A percentile compares a stretch with the other conserved stretches of the same genome.
phyloP scores from a whole-genome alignment of 2,888 invertebrate genomes.

The Megamerina dolium region DNA sequence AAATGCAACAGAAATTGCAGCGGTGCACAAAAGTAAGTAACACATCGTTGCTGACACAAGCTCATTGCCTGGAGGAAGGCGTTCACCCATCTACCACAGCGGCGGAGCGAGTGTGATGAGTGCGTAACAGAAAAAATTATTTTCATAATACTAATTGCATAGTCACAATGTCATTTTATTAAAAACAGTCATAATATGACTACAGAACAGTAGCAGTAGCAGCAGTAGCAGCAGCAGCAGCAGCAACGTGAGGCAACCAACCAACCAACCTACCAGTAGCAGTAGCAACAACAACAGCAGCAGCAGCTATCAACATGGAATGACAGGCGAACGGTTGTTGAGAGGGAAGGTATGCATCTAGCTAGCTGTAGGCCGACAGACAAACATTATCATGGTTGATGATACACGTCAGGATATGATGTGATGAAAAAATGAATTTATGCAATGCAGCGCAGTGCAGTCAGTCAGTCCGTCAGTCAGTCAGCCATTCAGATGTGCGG shows the following conservation, averaged over 20 bases:
- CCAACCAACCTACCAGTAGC: neutral
- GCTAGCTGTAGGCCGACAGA: neutral
- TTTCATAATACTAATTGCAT: constrained; percentile 49
- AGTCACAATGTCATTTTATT: constrained; percentile 47
- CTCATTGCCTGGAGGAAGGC: too few species aligned
- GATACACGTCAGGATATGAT: constrained; percentile 19
- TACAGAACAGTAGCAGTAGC: constrained; percentile 6
- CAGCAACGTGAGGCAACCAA: neutral
- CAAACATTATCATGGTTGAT: neutral
- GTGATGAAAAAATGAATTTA: constrained; percentile 42
- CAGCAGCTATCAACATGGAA: neutral
- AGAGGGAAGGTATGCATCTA: neutral
- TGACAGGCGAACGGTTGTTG: neutral
- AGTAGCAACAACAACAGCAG: neutral
- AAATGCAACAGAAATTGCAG: neutral
- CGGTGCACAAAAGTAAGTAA: neutral
- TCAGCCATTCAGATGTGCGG: constrained; percentile 1
- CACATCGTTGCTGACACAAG: constrained; percentile 3
- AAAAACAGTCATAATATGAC: constrained; percentile 9
- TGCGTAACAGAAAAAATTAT: constrained; percentile 38
- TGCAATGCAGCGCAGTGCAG: constrained; percentile 36
- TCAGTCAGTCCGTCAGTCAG: constrained; percentile 23
- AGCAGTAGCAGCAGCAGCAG: constrained; percentile 4
- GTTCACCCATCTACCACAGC: too few species aligned
- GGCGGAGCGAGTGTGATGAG: too few species aligned